phyloP scores from a whole-genome alignment of 2,113 vertebrate genomes.

The Oncorhynchus gorbuscha region DNA sequence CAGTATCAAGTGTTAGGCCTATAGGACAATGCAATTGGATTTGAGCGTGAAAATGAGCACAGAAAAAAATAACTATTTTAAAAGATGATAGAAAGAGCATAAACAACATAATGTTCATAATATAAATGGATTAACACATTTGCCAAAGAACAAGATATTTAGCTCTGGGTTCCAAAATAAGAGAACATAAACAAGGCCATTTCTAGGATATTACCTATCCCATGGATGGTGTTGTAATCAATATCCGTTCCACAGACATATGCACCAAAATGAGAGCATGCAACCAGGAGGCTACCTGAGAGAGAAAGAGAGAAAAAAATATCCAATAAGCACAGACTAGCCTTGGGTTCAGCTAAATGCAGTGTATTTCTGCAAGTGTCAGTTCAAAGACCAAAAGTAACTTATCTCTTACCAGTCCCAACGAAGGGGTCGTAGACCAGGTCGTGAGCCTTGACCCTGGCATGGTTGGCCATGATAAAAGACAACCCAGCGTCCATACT shows the following conservation, averaged over 20 bases:
- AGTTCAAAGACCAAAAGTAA: neutral
- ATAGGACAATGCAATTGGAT: neutral
- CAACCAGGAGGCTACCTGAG: slow-evolving; percentile 87
- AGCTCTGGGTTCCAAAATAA: too few relatives aligned
- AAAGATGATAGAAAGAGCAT: too few relatives aligned
- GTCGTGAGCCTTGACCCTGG: slow-evolving; percentile 87
- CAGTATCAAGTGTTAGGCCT: neutral
- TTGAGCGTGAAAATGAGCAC: neutral
- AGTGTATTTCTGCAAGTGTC: neutral
- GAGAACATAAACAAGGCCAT: too few relatives aligned
- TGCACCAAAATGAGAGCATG: slow-evolving; percentile 93
- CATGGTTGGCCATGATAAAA: slow-evolving; percentile 97
- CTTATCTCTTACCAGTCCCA: slow-evolving; percentile 85
- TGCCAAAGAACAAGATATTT: neutral
- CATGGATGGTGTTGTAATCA: slow-evolving; percentile 95
- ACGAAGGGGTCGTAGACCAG: slow-evolving; percentile 97
- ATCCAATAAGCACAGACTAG: neutral
- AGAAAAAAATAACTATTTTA: too few relatives aligned
- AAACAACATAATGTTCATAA: too few relatives aligned
- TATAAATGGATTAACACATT: too few relatives aligned
- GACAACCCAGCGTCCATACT: slow-evolving; percentile 97
- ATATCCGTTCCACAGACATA: slow-evolving; percentile 96
- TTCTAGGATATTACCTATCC: slow-evolving; percentile 78
- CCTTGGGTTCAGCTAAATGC: neutral
- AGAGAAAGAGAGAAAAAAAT: neutral